These are phyloP conservation scores for Eueremaeus valkanovi DNA, from an alignment of 2,888 invertebrate genomes.

Conservation along the genomic window DNA sequence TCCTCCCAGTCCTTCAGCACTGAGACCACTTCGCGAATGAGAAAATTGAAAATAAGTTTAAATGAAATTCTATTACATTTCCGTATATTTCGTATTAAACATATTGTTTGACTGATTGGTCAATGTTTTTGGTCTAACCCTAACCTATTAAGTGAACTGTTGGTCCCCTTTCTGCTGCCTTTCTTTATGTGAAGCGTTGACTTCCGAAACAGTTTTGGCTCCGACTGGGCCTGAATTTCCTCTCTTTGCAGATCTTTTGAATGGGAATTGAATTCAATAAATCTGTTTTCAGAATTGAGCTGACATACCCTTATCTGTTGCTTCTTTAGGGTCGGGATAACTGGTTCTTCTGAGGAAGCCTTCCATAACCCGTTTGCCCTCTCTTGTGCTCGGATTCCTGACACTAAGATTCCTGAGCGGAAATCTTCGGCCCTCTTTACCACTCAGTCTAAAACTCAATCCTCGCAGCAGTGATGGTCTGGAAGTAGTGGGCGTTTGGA, in stretches of 20 bases:
- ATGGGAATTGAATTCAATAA: not conserved
- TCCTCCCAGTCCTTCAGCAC: constrained; percentile 37
- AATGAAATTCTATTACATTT: no score
- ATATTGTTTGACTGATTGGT: no score
- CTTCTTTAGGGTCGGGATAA: constrained; percentile 43
- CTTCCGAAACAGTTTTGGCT: constrained; percentile 47
- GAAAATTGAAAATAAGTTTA: no score
- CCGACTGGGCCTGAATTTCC: constrained; percentile 42
- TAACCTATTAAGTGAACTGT: not conserved
- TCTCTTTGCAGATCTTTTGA: constrained; percentile 39
- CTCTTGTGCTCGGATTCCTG: constrained; percentile 21
- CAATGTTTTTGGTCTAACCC: no score
- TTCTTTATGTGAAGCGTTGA: constrained; percentile 42
- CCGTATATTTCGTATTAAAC: no score
- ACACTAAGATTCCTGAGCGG: constrained; percentile 37
- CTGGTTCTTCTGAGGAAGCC: constrained; percentile 40
- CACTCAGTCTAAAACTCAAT: constrained; percentile 37
- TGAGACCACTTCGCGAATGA: constrained; percentile 8
- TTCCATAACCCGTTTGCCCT: constrained; percentile 29
- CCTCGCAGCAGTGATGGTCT: constrained; percentile 38
- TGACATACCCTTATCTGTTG: constrained; percentile 2
- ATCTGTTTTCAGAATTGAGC: not conserved
- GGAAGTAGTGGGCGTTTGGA: constrained; percentile 21
- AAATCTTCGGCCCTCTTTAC: constrained; percentile 22
- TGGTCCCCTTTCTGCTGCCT: not conserved